phyloP scores from a whole-genome alignment of 2,888 invertebrate species.

The Germaria angustata region DNA sequence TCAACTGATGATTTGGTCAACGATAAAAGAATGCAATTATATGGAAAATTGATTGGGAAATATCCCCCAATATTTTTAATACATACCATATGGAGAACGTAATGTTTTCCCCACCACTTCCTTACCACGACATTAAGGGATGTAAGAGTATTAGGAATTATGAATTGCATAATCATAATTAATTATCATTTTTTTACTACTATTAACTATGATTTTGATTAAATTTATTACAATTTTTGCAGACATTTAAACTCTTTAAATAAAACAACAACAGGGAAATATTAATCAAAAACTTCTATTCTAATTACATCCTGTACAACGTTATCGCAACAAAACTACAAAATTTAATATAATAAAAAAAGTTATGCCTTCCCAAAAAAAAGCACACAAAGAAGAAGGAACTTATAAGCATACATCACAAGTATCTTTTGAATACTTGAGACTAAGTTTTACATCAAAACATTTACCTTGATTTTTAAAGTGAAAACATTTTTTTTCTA shows the following conservation, averaged over 20 bases:
- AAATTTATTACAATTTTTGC: too few species aligned
- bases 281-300: conserved; percentile 64
- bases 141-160: too few species aligned
- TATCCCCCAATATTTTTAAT: too few species aligned
- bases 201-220: too few species aligned
- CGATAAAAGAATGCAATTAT: too few species aligned
- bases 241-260: neutral
- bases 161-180: too few species aligned
- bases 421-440: conserved; percentile 43
- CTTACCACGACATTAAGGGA: too few species aligned
- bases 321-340: conserved; percentile 48
- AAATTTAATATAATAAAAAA: conserved; percentile 8
- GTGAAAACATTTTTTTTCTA: conserved; percentile 15
- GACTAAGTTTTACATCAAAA: conserved; percentile 45
- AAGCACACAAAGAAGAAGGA: neutral
- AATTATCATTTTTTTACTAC: too few species aligned
- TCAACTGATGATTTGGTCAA: too few species aligned
- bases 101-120: too few species aligned
- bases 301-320: conserved; percentile 68
- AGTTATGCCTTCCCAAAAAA: conserved; percentile 9
- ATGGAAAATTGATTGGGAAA: too few species aligned
- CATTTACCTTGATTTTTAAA: conserved; percentile 57
- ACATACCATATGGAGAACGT: too few species aligned
- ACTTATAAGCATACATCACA: conserved; percentile 8
- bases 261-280: conserved; percentile 27